Base-by-base conservation (phyloP, 2,113 vertebrate species). In the Limanda limanda region DNA sequence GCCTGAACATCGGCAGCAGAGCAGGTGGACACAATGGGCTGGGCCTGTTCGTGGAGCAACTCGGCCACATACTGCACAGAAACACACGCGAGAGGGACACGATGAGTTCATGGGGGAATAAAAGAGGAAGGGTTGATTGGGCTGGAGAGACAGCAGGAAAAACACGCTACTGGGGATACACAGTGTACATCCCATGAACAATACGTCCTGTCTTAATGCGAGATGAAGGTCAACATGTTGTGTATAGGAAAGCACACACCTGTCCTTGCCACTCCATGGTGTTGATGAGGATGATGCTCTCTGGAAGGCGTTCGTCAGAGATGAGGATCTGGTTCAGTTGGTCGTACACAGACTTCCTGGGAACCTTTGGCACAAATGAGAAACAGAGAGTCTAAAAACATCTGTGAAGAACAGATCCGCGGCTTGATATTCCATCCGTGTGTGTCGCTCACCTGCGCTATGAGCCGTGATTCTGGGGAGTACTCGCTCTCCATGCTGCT, bases 261-360 rank as follows among this genome's bases (percentile, higher is more conserved):
- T 95, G 94, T 78, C 94, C 95, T 78, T 95, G 94, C 95, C 94
- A 95, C 78, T 95, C 94, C 52, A 83, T 85, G 5, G 93, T 94
- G 89, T 94, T 95, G 66, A 95, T 94, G 81, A 95, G 93, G 75
- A 95, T 94, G 83, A 95, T 94, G 91, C 89, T 94, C 87, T 95
- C 95, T 1, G 95, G 95, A 0, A 95, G 88, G 31, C 92, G 86
- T 54, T 95, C 94, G 5, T 95, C 95, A 40, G 94, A 95, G 70
- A 95, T 94, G 64, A 95, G 91, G 89, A 95, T 95, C 87, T 95
- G 94, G 88, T 95, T 95, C 72, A 95, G 88, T 85, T 95, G 95
- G 85, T 95, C 95, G 11, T 95, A 95, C 47, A 95, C 94, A 17
- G 94, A 94, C 75, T 95, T 95, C 68, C 95, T 90, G 15, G 94